Conservation (phyloP, 2,113 vertebrate species). For the Psophia crepitans region DNA sequence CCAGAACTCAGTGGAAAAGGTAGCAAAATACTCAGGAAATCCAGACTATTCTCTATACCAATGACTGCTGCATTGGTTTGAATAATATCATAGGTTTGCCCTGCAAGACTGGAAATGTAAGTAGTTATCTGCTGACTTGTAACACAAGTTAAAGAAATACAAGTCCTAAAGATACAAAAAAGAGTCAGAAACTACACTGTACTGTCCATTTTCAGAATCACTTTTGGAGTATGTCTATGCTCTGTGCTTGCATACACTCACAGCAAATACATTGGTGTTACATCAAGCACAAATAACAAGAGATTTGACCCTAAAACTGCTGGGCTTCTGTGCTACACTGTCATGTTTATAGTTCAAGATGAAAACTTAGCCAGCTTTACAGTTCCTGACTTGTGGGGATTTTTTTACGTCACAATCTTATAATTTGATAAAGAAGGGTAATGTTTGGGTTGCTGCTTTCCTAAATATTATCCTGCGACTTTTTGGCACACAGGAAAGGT, state of each 20-base stretch:
- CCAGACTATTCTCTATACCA: background rate
- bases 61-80: background rate
- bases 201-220: background rate
- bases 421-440: background rate
- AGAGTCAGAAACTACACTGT: background rate
- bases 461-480: background rate
- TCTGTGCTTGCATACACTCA: background rate
- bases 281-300: background rate
- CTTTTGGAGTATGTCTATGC: background rate
- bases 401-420: background rate
- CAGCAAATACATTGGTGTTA: background rate
- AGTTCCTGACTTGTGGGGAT: background rate
- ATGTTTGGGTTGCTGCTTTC: background rate
- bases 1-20: background rate
- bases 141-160: background rate
- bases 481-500: slow-evolving; percentile 72
- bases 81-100: background rate
- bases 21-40: background rate
- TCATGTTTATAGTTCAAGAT: background rate
- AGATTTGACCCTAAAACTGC: background rate
- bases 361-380: background rate
- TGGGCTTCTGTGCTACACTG: background rate
- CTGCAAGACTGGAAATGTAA: background rate
- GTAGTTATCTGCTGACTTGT: background rate
- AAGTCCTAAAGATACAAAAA: background rate